A percentile compares a stretch with the other conserved stretches of the same genome.
Evolutionary conservation across 92 coral and sea anemone genomes (phyloP).

Genomic region (Zoanthus sociatus): DNA sequence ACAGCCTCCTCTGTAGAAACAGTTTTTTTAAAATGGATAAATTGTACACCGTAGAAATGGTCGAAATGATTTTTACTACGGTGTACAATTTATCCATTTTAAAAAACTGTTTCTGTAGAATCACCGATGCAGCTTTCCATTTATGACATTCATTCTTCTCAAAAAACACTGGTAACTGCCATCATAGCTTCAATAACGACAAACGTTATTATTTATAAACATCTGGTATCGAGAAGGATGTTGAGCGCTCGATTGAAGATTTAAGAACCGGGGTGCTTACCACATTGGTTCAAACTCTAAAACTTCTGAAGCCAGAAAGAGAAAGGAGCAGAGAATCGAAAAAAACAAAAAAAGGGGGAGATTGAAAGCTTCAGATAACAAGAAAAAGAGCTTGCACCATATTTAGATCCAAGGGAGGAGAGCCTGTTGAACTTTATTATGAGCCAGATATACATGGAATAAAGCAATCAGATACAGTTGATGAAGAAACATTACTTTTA

Average conservation of each 20-base stretch:
- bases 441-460: slow-evolving; percentile 34
- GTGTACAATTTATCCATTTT: no score
- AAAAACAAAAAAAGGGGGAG: background rate
- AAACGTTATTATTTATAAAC: background rate
- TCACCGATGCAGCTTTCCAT: no score
- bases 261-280: slow-evolving; percentile 18
- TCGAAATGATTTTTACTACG: no score
- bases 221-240: background rate
- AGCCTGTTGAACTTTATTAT: no score
- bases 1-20: no score
- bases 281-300: slow-evolving; percentile 61
- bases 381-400: background rate
- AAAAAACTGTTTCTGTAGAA: no score
- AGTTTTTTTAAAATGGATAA: no score
- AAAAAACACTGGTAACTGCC: slow-evolving; percentile 56
- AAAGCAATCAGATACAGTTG: background rate
- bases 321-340: slow-evolving; percentile 9
- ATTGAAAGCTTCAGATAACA: no score
- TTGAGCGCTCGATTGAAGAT: slow-evolving; percentile 26
- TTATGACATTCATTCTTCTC: background rate
- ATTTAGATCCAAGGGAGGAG: background rate
- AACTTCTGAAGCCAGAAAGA: background rate
- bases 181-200: slow-evolving; percentile 6
- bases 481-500: background rate
- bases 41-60: no score